Conservation (phyloP, 2,888 invertebrate species). For the Cheiracanthium punctorium region DNA sequence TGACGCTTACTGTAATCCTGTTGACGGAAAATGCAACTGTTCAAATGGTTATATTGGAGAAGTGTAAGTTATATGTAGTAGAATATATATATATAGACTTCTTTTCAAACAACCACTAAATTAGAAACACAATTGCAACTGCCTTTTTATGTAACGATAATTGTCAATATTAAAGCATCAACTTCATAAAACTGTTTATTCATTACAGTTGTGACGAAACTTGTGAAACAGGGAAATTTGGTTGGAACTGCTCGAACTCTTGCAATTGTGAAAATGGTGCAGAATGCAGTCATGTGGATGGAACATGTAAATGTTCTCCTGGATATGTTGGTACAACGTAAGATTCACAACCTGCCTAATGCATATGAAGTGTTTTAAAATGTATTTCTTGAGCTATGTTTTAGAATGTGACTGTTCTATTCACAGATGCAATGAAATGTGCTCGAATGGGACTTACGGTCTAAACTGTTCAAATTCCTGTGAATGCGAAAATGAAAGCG, state of each 20-base stretch:
- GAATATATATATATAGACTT: too few species aligned
- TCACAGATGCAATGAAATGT: slow-evolving; percentile 11
- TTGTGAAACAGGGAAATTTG: background rate
- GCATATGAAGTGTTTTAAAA: too few species aligned
- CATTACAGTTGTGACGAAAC: background rate
- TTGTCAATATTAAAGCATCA: too few species aligned
- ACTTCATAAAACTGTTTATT: too few species aligned
- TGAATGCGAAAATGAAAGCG: slow-evolving; percentile 22
- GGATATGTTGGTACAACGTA: background rate
- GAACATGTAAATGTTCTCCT: background rate
- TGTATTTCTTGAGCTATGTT: too few species aligned
- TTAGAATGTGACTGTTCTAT: too few species aligned
- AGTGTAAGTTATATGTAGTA: background rate
- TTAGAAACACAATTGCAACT: too few species aligned
- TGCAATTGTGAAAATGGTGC: background rate
- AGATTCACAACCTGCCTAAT: too few species aligned
- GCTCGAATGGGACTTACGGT: slow-evolving; percentile 5
- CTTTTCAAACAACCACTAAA: too few species aligned
- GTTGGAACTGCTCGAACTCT: background rate
- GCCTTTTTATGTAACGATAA: too few species aligned
- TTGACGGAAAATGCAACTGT: slow-evolving; percentile 6
- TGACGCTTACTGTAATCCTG: background rate
- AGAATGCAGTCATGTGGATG: slow-evolving; percentile 1
- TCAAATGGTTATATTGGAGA: slow-evolving; percentile 14
- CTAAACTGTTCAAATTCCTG: slow-evolving; percentile 20